Evolutionary conservation across 37 sponge, comb jelly and placozoan species (phyloP).

Genomic region (Bolinopsis microptera): DNA sequence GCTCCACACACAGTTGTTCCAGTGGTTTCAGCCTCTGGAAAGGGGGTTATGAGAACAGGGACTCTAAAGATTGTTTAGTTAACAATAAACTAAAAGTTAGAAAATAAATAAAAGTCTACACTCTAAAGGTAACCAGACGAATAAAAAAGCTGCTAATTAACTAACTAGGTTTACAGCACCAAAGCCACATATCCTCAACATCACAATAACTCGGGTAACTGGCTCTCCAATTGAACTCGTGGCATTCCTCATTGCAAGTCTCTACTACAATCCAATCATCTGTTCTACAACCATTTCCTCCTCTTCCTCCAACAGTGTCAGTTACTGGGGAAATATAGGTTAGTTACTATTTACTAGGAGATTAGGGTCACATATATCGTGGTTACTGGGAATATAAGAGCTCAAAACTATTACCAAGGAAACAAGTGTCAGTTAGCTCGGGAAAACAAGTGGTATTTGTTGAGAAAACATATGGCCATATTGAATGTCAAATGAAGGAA

Average conservation of each 20-base stretch:
- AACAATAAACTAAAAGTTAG: too few species aligned
- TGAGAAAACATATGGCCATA: too few species aligned
- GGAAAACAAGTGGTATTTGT: too few species aligned
- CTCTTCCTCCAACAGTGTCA: background rate
- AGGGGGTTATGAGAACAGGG: background rate
- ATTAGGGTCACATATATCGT: background rate
- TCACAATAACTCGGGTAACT: slow-evolving; percentile 25
- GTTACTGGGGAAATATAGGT: background rate
- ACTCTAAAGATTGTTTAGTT: too few species aligned
- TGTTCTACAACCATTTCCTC: background rate
- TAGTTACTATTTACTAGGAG: too few species aligned
- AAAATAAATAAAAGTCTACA: too few species aligned
- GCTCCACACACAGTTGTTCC: background rate
- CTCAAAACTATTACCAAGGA: too few species aligned
- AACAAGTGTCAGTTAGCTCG: too few species aligned
- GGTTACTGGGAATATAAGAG: background rate
- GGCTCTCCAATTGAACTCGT: slow-evolving; percentile 18
- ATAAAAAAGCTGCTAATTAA: too few species aligned
- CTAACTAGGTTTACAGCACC: slow-evolving; percentile 14
- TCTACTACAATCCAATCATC: background rate
- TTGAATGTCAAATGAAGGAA: too few species aligned
- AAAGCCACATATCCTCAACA: slow-evolving; percentile 15
- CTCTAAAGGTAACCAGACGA: too few species aligned
- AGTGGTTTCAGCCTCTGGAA: background rate
- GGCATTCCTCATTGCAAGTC: background rate